phyloP scores from a whole-genome alignment of 2,113 vertebrate species.

The Patagioenas fasciata region DNA sequence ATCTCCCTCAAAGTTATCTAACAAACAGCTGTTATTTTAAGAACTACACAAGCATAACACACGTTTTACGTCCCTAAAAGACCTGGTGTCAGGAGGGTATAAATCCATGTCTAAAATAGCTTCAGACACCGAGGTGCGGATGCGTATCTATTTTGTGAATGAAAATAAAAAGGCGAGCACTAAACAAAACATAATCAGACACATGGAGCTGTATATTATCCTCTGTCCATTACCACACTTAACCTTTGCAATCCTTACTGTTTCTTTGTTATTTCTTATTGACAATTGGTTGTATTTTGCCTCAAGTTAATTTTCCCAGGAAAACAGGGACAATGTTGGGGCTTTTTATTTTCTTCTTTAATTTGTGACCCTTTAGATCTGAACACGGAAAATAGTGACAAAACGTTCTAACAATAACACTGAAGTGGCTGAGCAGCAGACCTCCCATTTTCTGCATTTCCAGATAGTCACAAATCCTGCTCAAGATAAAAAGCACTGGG shows the following conservation, averaged over 20 bases:
- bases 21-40: slow-evolving; percentile 37
- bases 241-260: not conserved
- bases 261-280: not conserved
- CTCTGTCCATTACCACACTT: not conserved
- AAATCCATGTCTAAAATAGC: not conserved
- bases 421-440: not conserved
- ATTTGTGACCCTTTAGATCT: not conserved
- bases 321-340: not conserved
- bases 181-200: not conserved
- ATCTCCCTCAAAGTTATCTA: not conserved
- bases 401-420: not conserved
- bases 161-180: not conserved
- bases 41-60: not conserved
- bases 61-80: not conserved
- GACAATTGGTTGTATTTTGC: not conserved
- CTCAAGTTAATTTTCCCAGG: not conserved
- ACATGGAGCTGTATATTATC: not conserved
- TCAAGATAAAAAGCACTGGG: not conserved
- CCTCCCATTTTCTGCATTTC: not conserved
- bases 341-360: not conserved
- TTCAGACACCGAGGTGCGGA: not conserved
- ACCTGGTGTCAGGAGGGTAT: not conserved
- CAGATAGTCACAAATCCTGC: not conserved
- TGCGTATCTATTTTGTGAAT: not conserved
- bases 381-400: not conserved